Conservation (phyloP, 2,888 invertebrate genomes). For the Drosophila rubida region DNA sequence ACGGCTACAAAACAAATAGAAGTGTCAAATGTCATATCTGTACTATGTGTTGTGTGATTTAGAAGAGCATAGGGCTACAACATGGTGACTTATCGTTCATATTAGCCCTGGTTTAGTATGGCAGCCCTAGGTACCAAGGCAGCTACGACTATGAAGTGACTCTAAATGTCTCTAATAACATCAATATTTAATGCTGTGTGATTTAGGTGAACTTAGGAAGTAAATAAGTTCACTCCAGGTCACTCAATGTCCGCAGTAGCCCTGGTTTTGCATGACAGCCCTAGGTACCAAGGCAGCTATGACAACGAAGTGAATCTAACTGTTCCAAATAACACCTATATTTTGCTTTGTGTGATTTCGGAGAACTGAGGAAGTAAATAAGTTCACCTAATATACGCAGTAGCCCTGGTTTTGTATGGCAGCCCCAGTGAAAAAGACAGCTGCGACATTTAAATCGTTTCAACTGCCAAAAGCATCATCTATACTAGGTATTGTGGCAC, state of each 20-base stretch:
- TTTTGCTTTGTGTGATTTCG: not conserved
- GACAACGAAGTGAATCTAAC: not conserved
- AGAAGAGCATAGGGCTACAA: not conserved
- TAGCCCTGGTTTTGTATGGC: conserved; percentile 6
- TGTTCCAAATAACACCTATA: not conserved
- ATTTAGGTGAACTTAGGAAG: not conserved
- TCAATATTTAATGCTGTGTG: too few species aligned
- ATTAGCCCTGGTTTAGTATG: conserved; percentile 9
- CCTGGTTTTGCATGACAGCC: conserved; percentile 6
- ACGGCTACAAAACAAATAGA: not conserved
- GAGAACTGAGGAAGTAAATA: too few species aligned
- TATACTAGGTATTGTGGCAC: not conserved
- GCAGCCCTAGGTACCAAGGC: not conserved
- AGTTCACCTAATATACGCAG: not conserved
- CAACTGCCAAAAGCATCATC: not conserved
- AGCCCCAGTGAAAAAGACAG: not conserved
- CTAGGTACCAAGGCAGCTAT: not conserved
- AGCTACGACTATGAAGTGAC: not conserved
- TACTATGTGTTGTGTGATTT: not conserved
- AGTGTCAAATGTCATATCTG: not conserved
- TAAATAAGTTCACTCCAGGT: too few species aligned
- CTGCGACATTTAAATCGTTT: not conserved
- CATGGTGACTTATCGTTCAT: not conserved
- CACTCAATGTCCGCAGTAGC: not conserved
- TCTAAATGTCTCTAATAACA: not conserved